A percentile compares a stretch with the other conserved stretches of the same genome.
phyloP scores from a whole-genome alignment of 2,113 vertebrate genomes.

The Oostethus manadensis region DNA sequence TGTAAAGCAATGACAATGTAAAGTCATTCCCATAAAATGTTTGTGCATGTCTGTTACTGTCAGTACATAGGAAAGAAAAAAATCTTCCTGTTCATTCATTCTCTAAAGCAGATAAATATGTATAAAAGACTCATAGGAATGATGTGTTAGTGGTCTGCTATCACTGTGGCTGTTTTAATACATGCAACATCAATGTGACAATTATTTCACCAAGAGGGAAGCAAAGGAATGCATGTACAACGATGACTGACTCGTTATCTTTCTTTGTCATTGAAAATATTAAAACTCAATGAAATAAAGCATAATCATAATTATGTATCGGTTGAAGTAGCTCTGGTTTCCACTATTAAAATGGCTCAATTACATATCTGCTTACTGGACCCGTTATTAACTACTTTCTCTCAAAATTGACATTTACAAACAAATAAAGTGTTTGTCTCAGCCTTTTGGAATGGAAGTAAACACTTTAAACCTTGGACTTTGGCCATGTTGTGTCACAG shows the following conservation, averaged over 20 bases:
- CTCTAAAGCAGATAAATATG: neutral
- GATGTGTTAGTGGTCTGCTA: constrained; percentile 22
- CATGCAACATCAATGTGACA: too few relatives aligned
- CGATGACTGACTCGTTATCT: too few relatives aligned
- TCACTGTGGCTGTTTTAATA: constrained; percentile 3
- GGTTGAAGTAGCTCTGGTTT: too few relatives aligned
- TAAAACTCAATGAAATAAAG: neutral
- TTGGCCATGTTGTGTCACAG: too few relatives aligned
- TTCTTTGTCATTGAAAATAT: neutral
- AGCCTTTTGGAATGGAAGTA: too few relatives aligned
- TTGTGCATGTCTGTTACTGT: neutral
- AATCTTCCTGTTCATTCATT: neutral
- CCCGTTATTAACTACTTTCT: too few relatives aligned
- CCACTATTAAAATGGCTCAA: too few relatives aligned
- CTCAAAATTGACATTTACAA: too few relatives aligned
- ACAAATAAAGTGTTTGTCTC: too few relatives aligned
- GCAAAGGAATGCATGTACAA: neutral
- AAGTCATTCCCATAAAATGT: neutral
- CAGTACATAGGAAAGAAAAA: too few relatives aligned
- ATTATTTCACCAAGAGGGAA: neutral
- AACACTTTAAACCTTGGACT: too few relatives aligned
- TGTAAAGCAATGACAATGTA: neutral
- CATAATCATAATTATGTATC: neutral
- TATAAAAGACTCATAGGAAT: constrained; percentile 19
- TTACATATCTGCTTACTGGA: too few relatives aligned